Conservation (phyloP, 2,797 vertebrate genomes). For the Eutrigla gurnardus region DNA sequence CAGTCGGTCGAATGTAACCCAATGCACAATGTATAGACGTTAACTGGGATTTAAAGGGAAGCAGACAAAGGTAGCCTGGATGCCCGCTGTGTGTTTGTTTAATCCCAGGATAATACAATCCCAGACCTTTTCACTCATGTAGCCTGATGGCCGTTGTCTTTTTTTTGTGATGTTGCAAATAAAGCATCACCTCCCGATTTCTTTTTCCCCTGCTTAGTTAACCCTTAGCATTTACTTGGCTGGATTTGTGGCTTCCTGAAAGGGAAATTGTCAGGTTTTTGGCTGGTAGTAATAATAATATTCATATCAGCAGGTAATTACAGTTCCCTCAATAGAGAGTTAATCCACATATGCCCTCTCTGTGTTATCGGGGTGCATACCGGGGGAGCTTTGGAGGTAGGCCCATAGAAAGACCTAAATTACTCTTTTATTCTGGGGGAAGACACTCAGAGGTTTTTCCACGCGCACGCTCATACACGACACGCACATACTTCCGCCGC, state of each 20-base stretch:
- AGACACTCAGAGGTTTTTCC: slow-evolving; percentile 47
- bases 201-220: slow-evolving; percentile 25
- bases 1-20: slow-evolving; percentile 4
- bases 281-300: slow-evolving; percentile 65
- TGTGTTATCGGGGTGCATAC: slow-evolving; percentile 74
- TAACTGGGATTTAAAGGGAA: slow-evolving; percentile 20
- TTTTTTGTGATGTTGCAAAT: slow-evolving; percentile 43
- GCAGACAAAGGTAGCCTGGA: slow-evolving; percentile 1
- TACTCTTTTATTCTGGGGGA: slow-evolving; percentile 75
- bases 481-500: slow-evolving; percentile 53
- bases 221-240: slow-evolving; percentile 43
- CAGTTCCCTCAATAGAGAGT: slow-evolving; percentile 73
- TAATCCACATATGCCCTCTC: slow-evolving; percentile 76
- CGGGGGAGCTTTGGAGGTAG: slow-evolving; percentile 70
- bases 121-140: slow-evolving; percentile 19
- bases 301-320: slow-evolving; percentile 80
- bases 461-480: slow-evolving; percentile 23
- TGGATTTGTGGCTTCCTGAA: slow-evolving; percentile 45
- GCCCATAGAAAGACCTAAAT: slow-evolving; percentile 75
- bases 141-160: slow-evolving; percentile 27
- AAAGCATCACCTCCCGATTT: slow-evolving; percentile 21
- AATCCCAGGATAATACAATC: slow-evolving; percentile 18
- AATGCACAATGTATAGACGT: neutral
- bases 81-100: slow-evolving; percentile 26
- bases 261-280: slow-evolving; percentile 58